A percentile compares a stretch with the other conserved stretches of the same genome.
Conservation (phyloP, 2,888 invertebrate genomes). For the Lasius platythorax region DNA sequence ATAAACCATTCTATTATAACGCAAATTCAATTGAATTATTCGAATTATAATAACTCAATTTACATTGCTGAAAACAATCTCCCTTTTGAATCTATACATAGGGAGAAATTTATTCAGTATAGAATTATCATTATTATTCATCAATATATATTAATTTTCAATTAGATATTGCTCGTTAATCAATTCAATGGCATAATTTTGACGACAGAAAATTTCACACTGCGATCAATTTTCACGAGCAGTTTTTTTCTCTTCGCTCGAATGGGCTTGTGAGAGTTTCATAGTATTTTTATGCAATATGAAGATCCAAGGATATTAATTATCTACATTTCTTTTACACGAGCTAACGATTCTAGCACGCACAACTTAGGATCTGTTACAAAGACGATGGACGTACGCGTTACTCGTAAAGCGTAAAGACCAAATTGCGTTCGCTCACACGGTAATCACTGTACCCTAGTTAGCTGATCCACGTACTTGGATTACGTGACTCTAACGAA, state of each 20-base stretch:
- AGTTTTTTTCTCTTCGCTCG: background rate
- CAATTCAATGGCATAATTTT: background rate
- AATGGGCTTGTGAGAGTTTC: background rate
- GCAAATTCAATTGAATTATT: background rate
- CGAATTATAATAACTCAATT: background rate
- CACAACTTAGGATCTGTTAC: constrained; percentile 21
- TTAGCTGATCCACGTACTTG: constrained; percentile 41
- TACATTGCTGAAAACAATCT: background rate
- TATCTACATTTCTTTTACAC: background rate
- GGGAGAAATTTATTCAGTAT: background rate
- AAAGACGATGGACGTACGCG: background rate
- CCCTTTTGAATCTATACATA: background rate
- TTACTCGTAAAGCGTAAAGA: constrained; percentile 33
- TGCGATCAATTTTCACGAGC: background rate
- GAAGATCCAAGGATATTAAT: constrained; percentile 26
- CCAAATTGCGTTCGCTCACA: constrained; percentile 37
- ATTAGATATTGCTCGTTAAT: background rate
- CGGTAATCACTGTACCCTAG: constrained; percentile 24
- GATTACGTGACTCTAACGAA: constrained; percentile 43
- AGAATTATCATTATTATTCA: background rate
- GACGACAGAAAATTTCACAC: constrained; percentile 3
- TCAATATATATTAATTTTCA: constrained; percentile 3
- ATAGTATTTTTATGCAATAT: background rate
- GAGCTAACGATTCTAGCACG: constrained; percentile 22
- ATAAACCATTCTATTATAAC: background rate